Evolutionary conservation across 1,140 invertebrate genomes (phyloP).

Genomic region (Trichoplusia ni): DNA sequence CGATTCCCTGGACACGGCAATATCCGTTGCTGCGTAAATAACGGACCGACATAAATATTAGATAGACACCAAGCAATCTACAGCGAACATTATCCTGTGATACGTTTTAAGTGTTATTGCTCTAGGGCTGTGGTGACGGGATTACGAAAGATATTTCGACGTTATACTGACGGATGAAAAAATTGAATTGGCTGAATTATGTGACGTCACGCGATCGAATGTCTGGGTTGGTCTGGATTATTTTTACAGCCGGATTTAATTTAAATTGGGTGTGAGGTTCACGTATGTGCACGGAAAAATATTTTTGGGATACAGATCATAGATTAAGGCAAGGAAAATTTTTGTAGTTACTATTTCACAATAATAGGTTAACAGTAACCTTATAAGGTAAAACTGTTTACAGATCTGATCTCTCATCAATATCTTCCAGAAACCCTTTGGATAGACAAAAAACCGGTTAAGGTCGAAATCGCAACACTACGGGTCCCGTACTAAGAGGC

Average conservation of each 20-base stretch:
- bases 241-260: neutral
- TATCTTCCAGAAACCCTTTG: too few relatives aligned
- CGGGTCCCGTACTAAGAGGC: too few relatives aligned
- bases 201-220: neutral
- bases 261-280: neutral
- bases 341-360: too few relatives aligned
- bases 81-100: constrained; percentile 44
- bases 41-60: constrained; percentile 57
- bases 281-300: too few relatives aligned
- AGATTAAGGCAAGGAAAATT: too few relatives aligned
- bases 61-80: constrained; percentile 59
- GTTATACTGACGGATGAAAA: constrained; percentile 27
- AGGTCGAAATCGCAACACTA: too few relatives aligned
- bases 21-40: constrained; percentile 60
- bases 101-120: constrained; percentile 55
- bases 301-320: too few relatives aligned
- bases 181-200: constrained; percentile 23
- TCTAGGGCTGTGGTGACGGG: neutral
- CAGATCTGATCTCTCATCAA: too few relatives aligned
- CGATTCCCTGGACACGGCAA: constrained; percentile 55
- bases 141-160: neutral
- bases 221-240: neutral
- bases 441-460: too few relatives aligned
- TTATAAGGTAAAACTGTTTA: too few relatives aligned
- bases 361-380: too few relatives aligned